Base-by-base conservation (phyloP, 2,888 invertebrate genomes). In the Blera fallax region DNA sequence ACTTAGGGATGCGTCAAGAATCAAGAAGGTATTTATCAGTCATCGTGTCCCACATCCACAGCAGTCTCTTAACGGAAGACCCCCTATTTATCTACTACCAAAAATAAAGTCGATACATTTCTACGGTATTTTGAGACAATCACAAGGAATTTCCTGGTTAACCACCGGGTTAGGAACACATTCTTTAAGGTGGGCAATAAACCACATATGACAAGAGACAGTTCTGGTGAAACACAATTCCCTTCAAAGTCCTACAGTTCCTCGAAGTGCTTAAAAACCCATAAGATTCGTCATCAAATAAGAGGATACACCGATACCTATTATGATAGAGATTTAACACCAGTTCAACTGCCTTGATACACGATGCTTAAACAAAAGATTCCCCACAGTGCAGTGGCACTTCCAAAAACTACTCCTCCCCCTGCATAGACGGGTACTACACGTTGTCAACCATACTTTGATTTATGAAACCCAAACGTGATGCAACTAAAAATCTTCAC, bases 381-480 rank as follows among this genome's bases (percentile, higher is more conserved):
- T 6, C 18, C 48, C 48, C 48, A 21, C 21, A 18, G 48, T 1
- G 48, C 10, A 10, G 48, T 48, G 21, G 48, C 21, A 21, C 11
- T 48, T 48, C 48, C 21, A 3, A 48, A 48, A 48, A 48, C 18
- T 16, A 48, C 24, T 16, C 14, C 29, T 27, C 14, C 16, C 43
- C n/a, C n/a, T n/a, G n/a, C n/a, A n/a, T n/a, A n/a, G n/a, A n/a
- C n/a, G n/a, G n/a, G n/a, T 27, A 18, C 32, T 40, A 54, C 18
- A 16, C 70, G 10, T 34, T 70, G 70, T 58, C 56, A 56, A 56
- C 70, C 10, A 18, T 18, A 45, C 34, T 45, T 56, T 67, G 67
- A 77, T 77, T 77, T 67, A 67, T 67, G 67, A 60, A 58, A 58
- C 65, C 37, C 7, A 67, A 50, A 27, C 67, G 50, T 50, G 65